A percentile compares a stretch with the other conserved stretches of the same genome.
These are phyloP conservation scores for Ceratina japonica DNA, from an alignment of 1,140 invertebrate genomes.

Conservation along the genomic window DNA sequence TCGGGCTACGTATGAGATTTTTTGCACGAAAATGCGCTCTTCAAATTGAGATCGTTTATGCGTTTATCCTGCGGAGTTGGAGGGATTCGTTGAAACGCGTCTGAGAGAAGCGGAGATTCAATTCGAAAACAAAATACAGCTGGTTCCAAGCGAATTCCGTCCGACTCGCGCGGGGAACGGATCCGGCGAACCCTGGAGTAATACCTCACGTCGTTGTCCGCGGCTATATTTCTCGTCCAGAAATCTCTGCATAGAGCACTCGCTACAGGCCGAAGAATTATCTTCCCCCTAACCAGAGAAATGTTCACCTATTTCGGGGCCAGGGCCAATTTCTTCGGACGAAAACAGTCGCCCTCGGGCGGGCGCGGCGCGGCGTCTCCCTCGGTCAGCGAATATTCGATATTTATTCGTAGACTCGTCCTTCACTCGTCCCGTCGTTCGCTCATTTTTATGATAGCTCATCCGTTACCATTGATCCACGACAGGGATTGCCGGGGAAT, in stretches of 20 bases:
- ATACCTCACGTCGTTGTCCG: neutral
- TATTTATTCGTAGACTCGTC: neutral
- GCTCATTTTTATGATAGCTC: conserved; percentile 5
- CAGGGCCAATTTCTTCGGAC: neutral
- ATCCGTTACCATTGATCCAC: neutral
- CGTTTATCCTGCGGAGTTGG: too few relatives aligned
- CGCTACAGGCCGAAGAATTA: neutral
- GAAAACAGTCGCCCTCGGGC: too few relatives aligned
- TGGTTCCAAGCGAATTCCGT: neutral
- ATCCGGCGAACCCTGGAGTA: neutral
- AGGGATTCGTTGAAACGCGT: too few relatives aligned
- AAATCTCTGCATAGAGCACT: conserved; percentile 4
- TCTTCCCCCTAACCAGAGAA: neutral
- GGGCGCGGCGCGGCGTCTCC: neutral
- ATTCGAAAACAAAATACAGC: too few relatives aligned
- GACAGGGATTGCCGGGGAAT: too few relatives aligned
- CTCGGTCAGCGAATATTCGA: conserved; percentile 18
- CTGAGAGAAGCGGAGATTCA: too few relatives aligned
- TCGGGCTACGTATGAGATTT: too few relatives aligned
- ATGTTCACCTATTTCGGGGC: neutral
- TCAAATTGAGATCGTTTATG: too few relatives aligned
- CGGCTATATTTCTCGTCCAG: neutral
- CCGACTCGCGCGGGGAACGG: too few relatives aligned
- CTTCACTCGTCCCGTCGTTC: neutral
- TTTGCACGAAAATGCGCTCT: too few relatives aligned